These are phyloP conservation scores for Bombus difficillimus DNA, from an alignment of 1,140 invertebrate genomes.

Conservation along the genomic window DNA sequence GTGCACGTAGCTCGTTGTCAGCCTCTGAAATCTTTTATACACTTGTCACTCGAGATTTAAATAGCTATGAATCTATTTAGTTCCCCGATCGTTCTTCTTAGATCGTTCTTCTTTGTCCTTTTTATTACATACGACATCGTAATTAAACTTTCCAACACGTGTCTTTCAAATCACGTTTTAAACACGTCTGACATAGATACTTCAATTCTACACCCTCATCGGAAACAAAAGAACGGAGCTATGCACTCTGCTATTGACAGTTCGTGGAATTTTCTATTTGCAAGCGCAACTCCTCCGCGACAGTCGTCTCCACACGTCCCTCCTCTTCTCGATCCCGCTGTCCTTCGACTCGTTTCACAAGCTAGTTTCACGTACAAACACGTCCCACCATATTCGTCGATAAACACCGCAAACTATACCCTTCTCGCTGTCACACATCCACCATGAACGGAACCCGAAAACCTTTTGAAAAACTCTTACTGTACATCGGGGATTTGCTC, in stretches of 20 bases:
- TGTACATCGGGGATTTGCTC: not conserved
- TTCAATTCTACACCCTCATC: not conserved
- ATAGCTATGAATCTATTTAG: not conserved
- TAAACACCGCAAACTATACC: not conserved
- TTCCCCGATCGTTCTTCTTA: not conserved
- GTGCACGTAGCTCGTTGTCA: not conserved
- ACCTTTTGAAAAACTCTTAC: not conserved
- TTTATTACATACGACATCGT: not conserved
- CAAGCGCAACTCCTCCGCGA: not conserved
- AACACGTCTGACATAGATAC: not conserved
- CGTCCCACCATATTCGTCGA: not conserved
- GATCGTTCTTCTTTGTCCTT: not conserved
- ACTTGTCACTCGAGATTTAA: not conserved
- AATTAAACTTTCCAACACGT: too few relatives aligned
- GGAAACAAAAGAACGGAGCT: not conserved
- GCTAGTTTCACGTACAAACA: slow-evolving; percentile 3
- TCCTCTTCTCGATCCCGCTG: slow-evolving; percentile 7
- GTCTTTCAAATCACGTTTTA: not conserved
- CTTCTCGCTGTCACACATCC: not conserved
- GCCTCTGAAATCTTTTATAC: not conserved
- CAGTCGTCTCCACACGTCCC: slow-evolving; percentile 2
- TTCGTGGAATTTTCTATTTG: not conserved
- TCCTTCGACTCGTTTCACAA: slow-evolving; percentile 39
- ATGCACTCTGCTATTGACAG: not conserved
- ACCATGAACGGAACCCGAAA: too few relatives aligned